A percentile compares a stretch with the other conserved stretches of the same genome.
These are phyloP conservation scores for Temnothorax nylanderi DNA, from an alignment of 1,140 invertebrate species.

Conservation along the genomic window DNA sequence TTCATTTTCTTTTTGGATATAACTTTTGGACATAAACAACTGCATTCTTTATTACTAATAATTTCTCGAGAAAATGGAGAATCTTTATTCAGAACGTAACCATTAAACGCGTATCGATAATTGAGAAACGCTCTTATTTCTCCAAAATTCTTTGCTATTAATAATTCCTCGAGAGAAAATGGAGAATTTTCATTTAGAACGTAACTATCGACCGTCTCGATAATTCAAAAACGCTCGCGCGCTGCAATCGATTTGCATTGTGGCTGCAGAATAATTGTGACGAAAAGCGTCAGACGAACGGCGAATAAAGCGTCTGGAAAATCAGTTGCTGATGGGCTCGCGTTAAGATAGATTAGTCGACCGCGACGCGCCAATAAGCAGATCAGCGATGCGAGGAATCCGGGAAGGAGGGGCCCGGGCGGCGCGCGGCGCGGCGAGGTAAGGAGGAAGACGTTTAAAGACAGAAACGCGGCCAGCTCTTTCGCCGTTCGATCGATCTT, in stretches of 20 bases:
- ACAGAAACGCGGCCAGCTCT: constrained; percentile 55
- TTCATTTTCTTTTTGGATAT: constrained; percentile 9
- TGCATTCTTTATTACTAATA: background rate
- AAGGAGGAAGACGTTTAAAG: constrained; percentile 29
- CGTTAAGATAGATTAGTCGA: constrained; percentile 48
- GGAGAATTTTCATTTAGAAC: background rate
- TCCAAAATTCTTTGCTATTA: background rate
- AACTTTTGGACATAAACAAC: too few species aligned
- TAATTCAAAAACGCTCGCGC: background rate
- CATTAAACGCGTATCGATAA: background rate
- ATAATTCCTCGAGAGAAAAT: background rate
- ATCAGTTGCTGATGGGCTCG: constrained; percentile 24
- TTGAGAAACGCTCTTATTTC: background rate
- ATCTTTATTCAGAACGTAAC: background rate
- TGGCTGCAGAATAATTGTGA: background rate
- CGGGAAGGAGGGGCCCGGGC: constrained; percentile 17
- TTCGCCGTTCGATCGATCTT: constrained; percentile 58
- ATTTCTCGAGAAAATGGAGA: background rate
- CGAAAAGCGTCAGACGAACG: background rate
- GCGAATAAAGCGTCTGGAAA: constrained; percentile 28
- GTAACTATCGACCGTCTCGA: background rate
- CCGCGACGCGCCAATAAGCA: constrained; percentile 47
- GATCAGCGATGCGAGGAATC: constrained; percentile 48
- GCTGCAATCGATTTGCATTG: background rate
- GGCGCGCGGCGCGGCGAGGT: background rate